Evolutionary conservation across 2,797 vertebrate genomes (phyloP), one percentile per base, ranked within the genome.

Genomic region (Ataeniobius toweri): DNA sequence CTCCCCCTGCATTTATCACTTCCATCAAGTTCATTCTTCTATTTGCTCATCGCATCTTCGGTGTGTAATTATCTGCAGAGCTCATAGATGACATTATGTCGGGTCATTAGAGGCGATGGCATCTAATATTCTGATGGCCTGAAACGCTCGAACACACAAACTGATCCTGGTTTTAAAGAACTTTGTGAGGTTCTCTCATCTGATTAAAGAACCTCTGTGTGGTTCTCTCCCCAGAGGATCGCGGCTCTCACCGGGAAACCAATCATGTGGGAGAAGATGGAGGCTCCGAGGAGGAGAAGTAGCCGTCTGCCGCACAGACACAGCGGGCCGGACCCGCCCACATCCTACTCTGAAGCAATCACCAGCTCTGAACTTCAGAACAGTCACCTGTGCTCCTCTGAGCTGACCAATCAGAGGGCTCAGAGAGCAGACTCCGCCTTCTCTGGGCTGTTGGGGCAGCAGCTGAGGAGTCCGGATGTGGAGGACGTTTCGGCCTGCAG

Each of bases 401-500:
- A 73, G 61, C 91, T 93, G 9, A 87, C 83, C 82, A 83, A 53
- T 78, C 94, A 59, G 46, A 85, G 69, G 28, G 48, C 82, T 67
- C 78, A 13, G 56, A 68, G 16, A 39, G 82, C 71, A 53, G 68
- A 88, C 89, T 94, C 83, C 83, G 90, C 26, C 92, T 91, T 95
- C 76, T 94, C 94, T 83, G 93, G 97, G 71, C 95, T 95, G 12
- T 94, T 95, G 44, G 94, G 95, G 31, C 65, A 26, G 4, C 68
- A 93, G 73, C 71, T 94, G 85, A 96, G 96, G 81, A 94, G 92
- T 83, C 95, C 93, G 0, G 95, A 97, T 73, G 94, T 93, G 0
- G 96, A 94, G 1, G 91, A 98, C 78, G 94, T 96, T 63, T 97
- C 96, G 0, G 90, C 91, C 74, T 96, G 95, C 92, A 98, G 97